phyloP scores from a whole-genome alignment of 2,888 invertebrate genomes.

The Deilephila elpenor region DNA sequence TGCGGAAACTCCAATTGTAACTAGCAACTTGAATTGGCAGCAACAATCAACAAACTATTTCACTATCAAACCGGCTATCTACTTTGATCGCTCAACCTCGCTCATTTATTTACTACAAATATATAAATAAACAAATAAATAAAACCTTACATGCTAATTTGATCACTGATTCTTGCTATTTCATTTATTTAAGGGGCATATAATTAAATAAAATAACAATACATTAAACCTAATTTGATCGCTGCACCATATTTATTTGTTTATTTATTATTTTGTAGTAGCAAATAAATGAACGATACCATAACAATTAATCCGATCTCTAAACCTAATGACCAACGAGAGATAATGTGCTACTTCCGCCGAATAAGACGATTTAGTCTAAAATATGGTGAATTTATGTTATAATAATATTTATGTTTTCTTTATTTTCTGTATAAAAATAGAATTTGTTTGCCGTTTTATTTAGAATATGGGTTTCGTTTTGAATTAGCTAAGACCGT shows the following conservation, averaged over 20 bases:
- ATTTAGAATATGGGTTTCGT: background rate
- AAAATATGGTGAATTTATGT: too few relatives aligned
- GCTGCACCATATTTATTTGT: constrained; percentile 1
- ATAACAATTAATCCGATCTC: background rate
- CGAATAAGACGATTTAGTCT: background rate
- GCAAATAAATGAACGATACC: background rate
- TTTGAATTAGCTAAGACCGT: background rate
- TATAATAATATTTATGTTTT: background rate
- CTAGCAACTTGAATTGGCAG: background rate
- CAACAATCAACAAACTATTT: background rate
- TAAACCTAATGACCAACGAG: constrained; percentile 3
- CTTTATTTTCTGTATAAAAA: background rate
- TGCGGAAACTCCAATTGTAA: too few relatives aligned
- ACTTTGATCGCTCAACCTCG: background rate
- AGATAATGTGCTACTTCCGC: background rate
- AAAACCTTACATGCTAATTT: background rate
- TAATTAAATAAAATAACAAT: background rate
- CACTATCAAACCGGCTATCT: too few relatives aligned
- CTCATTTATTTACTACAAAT: constrained; percentile 2
- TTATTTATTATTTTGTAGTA: background rate
- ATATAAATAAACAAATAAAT: constrained; percentile 3
- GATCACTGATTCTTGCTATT: background rate
- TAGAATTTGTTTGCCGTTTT: background rate
- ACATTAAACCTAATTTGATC: background rate
- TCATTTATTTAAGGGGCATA: background rate